Base-by-base conservation (phyloP, 1,140 invertebrate species). In the Ectropis grisescens region DNA sequence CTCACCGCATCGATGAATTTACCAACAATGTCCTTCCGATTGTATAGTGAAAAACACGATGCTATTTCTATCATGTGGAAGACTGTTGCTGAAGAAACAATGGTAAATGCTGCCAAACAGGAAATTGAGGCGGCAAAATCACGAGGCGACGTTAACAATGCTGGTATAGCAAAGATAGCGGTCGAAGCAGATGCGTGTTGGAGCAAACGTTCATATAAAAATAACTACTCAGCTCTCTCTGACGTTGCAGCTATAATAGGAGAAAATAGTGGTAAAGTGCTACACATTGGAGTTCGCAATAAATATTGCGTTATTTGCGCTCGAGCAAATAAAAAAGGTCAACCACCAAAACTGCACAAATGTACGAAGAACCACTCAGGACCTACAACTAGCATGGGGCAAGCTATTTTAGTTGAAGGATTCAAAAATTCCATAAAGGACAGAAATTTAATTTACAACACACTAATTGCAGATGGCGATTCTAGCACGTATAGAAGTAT, bases 331-430 rank as follows among this genome's bases (percentile, higher is more conserved):
- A 28, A 58, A 30, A 33, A 40, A 24, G 8, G 12, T 2, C 24
- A 29, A 10, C 16, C 62, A 37, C 3, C 8, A 8, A 19, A 19
- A 19, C 3, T 8, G 3, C 16, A 19, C 16, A 38, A 9, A n/a
- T 75, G 53, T 10, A 55, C 16, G 31, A 72, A 59, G 44, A 59
- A 57, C 29, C 59, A 45, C 36, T 27, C n/a, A 25, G 47, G 41
- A 6, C 28, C 50, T 10, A 59, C 61, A 4, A 66, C 58, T 11
- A 29, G 33, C 6, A 82, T 82, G 76, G 70, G 80, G 48, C 11
- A 47, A 6, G 56, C 58, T 15, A 61, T 68, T 8, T 56, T 80
- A 27, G 19, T 54, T n/a, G 57, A 81, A 36, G 64, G 65, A 2
- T 81, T 82, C 41, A 41, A 47, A 34, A n/a, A 26, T 8, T 66